A percentile compares a stretch with the other conserved stretches of the same genome.
phyloP scores from a whole-genome alignment of 2,888 invertebrate genomes.

The Apodemia mormo region DNA sequence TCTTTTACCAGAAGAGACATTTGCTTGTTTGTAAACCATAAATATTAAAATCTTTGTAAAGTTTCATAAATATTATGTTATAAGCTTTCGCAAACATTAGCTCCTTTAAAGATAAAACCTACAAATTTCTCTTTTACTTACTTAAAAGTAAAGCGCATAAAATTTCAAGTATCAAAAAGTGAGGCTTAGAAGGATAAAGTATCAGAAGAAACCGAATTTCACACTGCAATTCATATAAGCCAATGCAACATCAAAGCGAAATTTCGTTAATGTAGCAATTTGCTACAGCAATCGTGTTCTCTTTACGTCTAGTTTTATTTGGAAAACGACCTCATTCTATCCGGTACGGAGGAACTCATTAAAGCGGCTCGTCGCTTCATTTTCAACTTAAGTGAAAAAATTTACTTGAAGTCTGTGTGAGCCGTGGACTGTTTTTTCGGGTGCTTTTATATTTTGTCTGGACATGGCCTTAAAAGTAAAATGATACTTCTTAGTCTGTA shows the following conservation, averaged over 20 bases:
- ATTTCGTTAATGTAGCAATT: constrained; percentile 37
- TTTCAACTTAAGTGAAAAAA: constrained; percentile 41
- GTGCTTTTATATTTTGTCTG: background rate
- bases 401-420: constrained; percentile 34
- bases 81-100: too few species aligned
- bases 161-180: background rate
- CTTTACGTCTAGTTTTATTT: too few species aligned
- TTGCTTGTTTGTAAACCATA: too few species aligned
- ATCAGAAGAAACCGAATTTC: constrained; percentile 24
- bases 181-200: constrained; percentile 8
- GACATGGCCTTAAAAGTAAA: too few species aligned
- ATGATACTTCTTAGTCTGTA: too few species aligned
- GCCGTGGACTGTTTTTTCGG: constrained; percentile 25
- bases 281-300: constrained; percentile 32
- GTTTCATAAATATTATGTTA: too few species aligned
- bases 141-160: too few species aligned
- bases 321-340: too few species aligned
- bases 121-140: too few species aligned
- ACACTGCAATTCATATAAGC: constrained; percentile 21
- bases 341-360: constrained; percentile 38
- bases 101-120: too few species aligned
- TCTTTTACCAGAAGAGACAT: too few species aligned
- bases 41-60: too few species aligned
- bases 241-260: constrained; percentile 34
- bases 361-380: constrained; percentile 41